These are phyloP conservation scores for Microtus pennsylvanicus DNA, from an alignment of 2,113 vertebrate genomes.

Conservation along the genomic window DNA sequence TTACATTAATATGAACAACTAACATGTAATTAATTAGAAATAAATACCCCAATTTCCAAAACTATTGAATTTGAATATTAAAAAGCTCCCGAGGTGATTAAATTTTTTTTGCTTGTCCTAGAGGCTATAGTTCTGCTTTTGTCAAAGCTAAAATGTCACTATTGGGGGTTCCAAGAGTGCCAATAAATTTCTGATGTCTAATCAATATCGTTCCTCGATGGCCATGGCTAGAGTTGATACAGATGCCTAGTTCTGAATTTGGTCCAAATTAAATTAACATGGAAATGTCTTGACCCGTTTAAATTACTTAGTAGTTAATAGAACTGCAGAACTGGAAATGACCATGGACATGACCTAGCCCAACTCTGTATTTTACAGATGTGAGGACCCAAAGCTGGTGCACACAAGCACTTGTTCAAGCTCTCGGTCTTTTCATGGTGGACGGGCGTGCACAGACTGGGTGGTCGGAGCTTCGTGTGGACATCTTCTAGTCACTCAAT, in stretches of 20 bases:
- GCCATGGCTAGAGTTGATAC: slow-evolving; percentile 63
- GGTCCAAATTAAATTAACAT: slow-evolving; percentile 67
- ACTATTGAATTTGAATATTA: not conserved
- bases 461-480: not conserved
- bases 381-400: not conserved
- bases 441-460: not conserved
- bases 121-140: slow-evolving; percentile 29
- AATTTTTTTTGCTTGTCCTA: slow-evolving; percentile 44
- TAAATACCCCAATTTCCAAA: not conserved
- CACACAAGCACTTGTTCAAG: not conserved
- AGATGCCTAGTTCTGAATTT: slow-evolving; percentile 60
- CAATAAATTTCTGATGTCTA: slow-evolving; percentile 48
- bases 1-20: not conserved
- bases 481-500: not conserved
- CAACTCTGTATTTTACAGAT: slow-evolving; percentile 23
- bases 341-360: slow-evolving; percentile 41
- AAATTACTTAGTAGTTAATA: slow-evolving; percentile 76
- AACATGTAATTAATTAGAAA: not conserved
- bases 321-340: slow-evolving; percentile 62
- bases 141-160: slow-evolving; percentile 60
- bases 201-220: slow-evolving; percentile 40
- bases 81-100: slow-evolving; percentile 48
- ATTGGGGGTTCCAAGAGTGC: not conserved
- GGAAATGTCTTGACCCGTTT: slow-evolving; percentile 69
- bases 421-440: not conserved